Conservation (phyloP, 2,113 vertebrate species). For the Centropus unirufus region DNA sequence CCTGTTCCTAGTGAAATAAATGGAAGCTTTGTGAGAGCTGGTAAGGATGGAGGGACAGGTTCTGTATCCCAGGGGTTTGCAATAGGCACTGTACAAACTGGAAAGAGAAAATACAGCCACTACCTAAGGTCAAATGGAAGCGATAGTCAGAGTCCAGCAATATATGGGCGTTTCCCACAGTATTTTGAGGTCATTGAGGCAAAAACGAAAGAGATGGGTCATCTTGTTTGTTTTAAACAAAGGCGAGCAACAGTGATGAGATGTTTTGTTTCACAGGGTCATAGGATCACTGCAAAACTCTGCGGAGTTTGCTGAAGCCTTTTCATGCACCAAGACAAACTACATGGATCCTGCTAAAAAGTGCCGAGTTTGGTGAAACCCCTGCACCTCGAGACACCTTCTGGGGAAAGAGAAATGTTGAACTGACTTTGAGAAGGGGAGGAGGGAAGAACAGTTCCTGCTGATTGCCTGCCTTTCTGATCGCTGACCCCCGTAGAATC, state of each 20-base stretch:
- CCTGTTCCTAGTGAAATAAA: not conserved
- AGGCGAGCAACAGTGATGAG: not conserved
- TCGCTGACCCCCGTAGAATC: not conserved
- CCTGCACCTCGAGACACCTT: not conserved
- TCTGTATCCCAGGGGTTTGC: not conserved
- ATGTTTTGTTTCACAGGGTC: constrained; percentile 79
- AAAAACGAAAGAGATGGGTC: not conserved
- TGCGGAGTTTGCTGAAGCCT: constrained; percentile 90
- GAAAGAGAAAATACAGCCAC: not conserved
- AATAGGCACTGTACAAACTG: fast-evolving
- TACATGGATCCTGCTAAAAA: constrained; percentile 87
- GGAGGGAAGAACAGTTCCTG: not conserved
- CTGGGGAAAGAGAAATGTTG: not conserved
- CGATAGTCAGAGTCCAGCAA: not conserved
- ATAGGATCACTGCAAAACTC: constrained; percentile 94
- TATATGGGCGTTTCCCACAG: fast-evolving
- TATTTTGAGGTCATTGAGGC: not conserved
- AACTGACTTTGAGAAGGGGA: not conserved
- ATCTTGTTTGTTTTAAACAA: not conserved
- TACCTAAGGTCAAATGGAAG: not conserved
- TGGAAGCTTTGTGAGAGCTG: not conserved
- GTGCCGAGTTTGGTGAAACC: constrained; percentile 90
- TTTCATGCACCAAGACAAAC: constrained; percentile 81
- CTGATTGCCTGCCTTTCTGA: not conserved
- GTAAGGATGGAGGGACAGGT: not conserved